Conservation (phyloP, 2,888 invertebrate species). For the Leptothorax acervorum region DNA sequence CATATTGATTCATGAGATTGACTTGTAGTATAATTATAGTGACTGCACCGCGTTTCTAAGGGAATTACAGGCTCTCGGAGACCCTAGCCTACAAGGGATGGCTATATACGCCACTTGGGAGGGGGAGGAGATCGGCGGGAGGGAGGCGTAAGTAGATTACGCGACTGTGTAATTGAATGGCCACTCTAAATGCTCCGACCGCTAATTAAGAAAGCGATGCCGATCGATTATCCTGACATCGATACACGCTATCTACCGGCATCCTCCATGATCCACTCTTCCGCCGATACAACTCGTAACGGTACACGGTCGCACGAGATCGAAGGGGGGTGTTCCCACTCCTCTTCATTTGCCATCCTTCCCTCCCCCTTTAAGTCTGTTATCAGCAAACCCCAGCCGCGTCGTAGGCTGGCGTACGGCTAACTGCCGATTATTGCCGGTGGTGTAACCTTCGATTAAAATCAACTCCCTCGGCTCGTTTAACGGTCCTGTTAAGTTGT, state of each 20-base stretch:
- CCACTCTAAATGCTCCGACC: slow-evolving; percentile 73
- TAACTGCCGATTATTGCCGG: slow-evolving; percentile 79
- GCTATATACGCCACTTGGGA: not conserved
- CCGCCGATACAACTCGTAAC: slow-evolving; percentile 66
- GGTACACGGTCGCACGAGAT: slow-evolving; percentile 67
- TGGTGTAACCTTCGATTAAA: slow-evolving; percentile 78
- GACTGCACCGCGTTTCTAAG: not conserved
- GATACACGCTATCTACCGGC: slow-evolving; percentile 65
- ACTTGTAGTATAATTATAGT: not conserved
- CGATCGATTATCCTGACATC: slow-evolving; percentile 77
- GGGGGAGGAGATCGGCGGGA: slow-evolving; percentile 5
- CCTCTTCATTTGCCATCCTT: slow-evolving; percentile 49
- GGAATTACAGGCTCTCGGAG: not conserved
- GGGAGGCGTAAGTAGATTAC: slow-evolving; percentile 74
- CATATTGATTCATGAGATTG: not conserved
- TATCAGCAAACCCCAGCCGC: slow-evolving; percentile 81
- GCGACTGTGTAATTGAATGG: slow-evolving; percentile 78
- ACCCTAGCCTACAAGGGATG: not conserved
- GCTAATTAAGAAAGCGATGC: slow-evolving; percentile 78
- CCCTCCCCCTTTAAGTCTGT: slow-evolving; percentile 78
- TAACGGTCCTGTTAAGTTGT: slow-evolving; percentile 69
- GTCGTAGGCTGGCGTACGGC: slow-evolving; percentile 72
- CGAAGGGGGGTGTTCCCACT: slow-evolving; percentile 61
- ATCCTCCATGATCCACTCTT: slow-evolving; percentile 60
- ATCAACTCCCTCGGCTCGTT: slow-evolving; percentile 70